Evolutionary conservation across 2,113 vertebrate species (phyloP).

Genomic region (Mohoua ochrocephala): DNA sequence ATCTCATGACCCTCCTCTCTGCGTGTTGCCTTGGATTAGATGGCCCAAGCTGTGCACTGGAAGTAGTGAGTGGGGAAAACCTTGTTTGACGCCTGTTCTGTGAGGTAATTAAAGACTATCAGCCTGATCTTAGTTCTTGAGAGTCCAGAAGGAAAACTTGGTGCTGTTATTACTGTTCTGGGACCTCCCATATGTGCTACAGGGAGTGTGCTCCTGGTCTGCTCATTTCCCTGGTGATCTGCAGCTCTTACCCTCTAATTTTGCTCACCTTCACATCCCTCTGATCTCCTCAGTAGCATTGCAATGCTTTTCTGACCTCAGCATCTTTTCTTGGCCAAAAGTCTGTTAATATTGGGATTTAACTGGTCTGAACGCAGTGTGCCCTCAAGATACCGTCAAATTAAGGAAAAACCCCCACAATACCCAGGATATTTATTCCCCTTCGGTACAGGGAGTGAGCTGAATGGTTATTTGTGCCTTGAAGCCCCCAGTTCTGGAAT

Average conservation of each 20-base stretch:
- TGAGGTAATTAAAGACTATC: background rate
- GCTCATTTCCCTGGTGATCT: background rate
- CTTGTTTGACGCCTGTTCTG: background rate
- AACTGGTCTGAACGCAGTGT: accelerated
- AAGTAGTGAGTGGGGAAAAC: background rate
- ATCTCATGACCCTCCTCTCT: background rate
- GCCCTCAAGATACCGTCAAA: background rate
- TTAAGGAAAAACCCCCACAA: accelerated
- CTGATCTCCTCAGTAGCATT: background rate
- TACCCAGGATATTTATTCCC: background rate
- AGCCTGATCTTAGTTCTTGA: background rate
- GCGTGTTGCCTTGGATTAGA: background rate
- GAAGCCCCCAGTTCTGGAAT: background rate
- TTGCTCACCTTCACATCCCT: background rate
- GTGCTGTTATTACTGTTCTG: accelerated
- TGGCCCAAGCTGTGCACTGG: background rate
- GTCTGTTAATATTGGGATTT: background rate
- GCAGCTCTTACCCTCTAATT: background rate
- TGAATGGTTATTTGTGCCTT: background rate
- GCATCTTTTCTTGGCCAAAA: background rate
- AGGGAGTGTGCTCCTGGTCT: background rate
- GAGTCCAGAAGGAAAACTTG: background rate
- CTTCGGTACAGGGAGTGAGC: background rate
- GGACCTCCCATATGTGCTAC: accelerated
- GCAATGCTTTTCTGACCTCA: background rate